Percentiles rank a stretch among this genome's conserved stretches.
These are phyloP conservation scores for Paralichthys olivaceus DNA, from an alignment of 2,113 vertebrate genomes.

Conservation along the genomic window DNA sequence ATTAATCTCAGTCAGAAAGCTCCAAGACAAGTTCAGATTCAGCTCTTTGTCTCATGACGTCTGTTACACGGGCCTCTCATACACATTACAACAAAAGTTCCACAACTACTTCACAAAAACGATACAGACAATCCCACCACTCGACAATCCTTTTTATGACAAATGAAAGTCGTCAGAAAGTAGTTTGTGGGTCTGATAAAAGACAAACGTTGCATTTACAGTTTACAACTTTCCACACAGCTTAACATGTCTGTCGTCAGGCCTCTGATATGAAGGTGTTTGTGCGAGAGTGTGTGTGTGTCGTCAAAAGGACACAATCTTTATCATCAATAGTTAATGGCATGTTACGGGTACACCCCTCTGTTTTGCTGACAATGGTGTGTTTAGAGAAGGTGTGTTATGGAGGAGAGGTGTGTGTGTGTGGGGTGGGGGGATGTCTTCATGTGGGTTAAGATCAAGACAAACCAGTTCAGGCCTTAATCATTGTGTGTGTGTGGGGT, in stretches of 20 bases:
- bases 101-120: background rate
- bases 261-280: background rate
- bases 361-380: constrained; percentile 59
- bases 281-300: background rate
- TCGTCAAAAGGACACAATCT: constrained; percentile 13
- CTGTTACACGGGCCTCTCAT: background rate
- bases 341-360: constrained; percentile 40
- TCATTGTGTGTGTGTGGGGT: constrained; percentile 36
- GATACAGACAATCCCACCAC: background rate
- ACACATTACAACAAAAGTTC: background rate
- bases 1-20: background rate
- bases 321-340: constrained; percentile 36
- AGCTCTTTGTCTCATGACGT: no score
- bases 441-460: constrained; percentile 68
- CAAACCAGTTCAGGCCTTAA: constrained; percentile 73
- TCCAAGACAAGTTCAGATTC: no score
- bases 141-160: background rate
- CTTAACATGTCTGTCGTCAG: background rate
- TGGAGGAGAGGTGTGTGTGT: background rate
- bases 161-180: background rate
- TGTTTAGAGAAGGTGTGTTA: constrained; percentile 79
- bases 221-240: background rate
- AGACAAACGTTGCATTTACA: background rate
- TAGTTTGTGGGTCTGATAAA: background rate
- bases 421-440: constrained; percentile 38